Evolutionary conservation across 1,140 invertebrate species (phyloP).

Genomic region (Brachionus rubens): DNA sequence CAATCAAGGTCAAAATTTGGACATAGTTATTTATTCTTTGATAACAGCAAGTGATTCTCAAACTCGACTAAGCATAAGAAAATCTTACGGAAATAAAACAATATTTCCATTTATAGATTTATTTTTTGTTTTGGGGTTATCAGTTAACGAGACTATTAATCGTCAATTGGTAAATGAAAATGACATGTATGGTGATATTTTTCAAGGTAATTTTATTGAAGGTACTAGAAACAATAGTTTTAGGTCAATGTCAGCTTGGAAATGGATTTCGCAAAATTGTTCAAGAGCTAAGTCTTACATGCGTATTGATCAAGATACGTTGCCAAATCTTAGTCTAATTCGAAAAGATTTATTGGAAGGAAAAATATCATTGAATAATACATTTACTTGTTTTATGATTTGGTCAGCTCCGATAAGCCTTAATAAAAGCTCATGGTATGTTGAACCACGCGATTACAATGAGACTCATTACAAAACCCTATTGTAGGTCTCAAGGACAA

Average conservation of each 20-base stretch:
- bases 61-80: background rate
- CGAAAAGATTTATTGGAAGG: background rate
- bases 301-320: background rate
- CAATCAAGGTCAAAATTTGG: background rate
- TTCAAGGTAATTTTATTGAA: background rate
- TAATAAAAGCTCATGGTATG: background rate
- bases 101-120: constrained; percentile 2
- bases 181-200: background rate
- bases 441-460: background rate
- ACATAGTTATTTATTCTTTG: background rate
- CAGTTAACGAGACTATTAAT: background rate
- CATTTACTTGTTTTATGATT: background rate
- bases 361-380: background rate
- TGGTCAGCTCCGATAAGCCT: background rate
- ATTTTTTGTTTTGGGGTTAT: constrained; percentile 3
- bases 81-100: background rate
- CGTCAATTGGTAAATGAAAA: background rate
- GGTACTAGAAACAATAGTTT: background rate
- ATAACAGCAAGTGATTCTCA: background rate
- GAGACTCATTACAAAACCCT: background rate
- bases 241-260: background rate
- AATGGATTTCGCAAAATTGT: constrained; percentile 11
- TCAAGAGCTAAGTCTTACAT: background rate
- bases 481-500: background rate
- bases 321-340: background rate